phyloP scores from a whole-genome alignment of 2,113 vertebrate genomes.

The Phylloscopus trochiloides region DNA sequence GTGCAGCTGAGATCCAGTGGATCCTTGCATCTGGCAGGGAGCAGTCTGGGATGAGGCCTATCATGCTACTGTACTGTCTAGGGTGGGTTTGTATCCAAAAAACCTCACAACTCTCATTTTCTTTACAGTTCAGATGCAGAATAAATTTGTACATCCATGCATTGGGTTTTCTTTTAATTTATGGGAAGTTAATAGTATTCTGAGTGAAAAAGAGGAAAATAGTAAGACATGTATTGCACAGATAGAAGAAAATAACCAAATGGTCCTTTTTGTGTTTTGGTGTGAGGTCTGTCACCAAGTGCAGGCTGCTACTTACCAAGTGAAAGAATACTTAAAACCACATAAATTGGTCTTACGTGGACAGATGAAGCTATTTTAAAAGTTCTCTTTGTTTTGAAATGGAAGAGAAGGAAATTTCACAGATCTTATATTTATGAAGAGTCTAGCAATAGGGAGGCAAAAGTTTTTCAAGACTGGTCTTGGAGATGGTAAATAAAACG shows the following conservation, averaged over 20 bases:
- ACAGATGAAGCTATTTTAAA: not conserved
- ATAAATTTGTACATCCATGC: not conserved
- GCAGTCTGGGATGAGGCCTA: not conserved
- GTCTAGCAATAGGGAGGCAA: not conserved
- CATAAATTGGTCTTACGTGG: accelerated
- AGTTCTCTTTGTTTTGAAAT: not conserved
- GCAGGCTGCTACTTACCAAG: not conserved
- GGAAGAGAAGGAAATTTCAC: not conserved
- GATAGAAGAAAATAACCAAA: not conserved
- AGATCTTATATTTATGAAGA: not conserved
- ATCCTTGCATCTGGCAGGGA: not conserved
- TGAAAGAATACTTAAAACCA: not conserved
- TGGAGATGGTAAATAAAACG: not conserved
- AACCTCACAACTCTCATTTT: not conserved
- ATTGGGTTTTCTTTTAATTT: not conserved
- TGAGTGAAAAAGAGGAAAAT: not conserved
- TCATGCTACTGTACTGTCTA: not conserved
- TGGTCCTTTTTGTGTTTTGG: not conserved
- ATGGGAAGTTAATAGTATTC: not conserved
- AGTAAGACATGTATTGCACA: not conserved
- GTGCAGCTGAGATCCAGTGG: not conserved
- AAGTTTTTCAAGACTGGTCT: not conserved
- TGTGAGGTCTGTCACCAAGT: not conserved
- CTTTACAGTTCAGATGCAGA: not conserved
- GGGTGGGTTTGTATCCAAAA: not conserved